Conservation (phyloP, 2,888 invertebrate species). For the Drosophila mercatorum region DNA sequence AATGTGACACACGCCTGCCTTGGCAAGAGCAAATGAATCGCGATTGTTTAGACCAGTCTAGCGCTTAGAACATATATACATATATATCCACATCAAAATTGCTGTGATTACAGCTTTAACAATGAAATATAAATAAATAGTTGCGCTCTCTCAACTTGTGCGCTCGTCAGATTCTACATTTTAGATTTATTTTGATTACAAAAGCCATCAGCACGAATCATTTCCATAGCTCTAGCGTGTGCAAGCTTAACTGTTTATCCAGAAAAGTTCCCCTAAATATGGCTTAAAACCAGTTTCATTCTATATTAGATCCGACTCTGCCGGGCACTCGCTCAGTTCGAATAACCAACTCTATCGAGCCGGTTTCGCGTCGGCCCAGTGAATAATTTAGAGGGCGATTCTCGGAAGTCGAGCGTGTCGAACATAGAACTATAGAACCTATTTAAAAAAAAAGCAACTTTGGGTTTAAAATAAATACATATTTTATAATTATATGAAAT, state of each 20-base stretch:
- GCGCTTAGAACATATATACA: neutral
- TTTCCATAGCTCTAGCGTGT: constrained; percentile 15
- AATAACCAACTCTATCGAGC: constrained; percentile 24
- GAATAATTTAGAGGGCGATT: constrained; percentile 26
- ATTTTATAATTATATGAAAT: neutral
- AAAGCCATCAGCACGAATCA: constrained; percentile 5
- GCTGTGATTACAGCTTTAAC: neutral
- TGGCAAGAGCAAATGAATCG: neutral
- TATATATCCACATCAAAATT: neutral
- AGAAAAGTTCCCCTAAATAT: constrained; percentile 12
- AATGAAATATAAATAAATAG: constrained; percentile 18
- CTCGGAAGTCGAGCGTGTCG: constrained; percentile 2
- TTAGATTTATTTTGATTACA: constrained; percentile 7
- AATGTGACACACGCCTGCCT: neutral
- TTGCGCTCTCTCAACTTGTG: too few relatives aligned
- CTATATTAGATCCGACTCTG: constrained; percentile 28
- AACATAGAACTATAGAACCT: neutral
- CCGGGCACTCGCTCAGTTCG: constrained; percentile 23
- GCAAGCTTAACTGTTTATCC: neutral
- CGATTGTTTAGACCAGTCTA: neutral
- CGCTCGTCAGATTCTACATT: constrained; percentile 1
- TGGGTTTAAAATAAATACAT: too few relatives aligned
- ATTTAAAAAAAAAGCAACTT: too few relatives aligned
- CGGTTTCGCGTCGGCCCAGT: constrained; percentile 43
- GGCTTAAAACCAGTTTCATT: constrained; percentile 18